Evolutionary conservation across 2,113 vertebrate genomes (phyloP), one percentile per base, ranked within the genome.

Genomic region (Spea bombifrons): DNA sequence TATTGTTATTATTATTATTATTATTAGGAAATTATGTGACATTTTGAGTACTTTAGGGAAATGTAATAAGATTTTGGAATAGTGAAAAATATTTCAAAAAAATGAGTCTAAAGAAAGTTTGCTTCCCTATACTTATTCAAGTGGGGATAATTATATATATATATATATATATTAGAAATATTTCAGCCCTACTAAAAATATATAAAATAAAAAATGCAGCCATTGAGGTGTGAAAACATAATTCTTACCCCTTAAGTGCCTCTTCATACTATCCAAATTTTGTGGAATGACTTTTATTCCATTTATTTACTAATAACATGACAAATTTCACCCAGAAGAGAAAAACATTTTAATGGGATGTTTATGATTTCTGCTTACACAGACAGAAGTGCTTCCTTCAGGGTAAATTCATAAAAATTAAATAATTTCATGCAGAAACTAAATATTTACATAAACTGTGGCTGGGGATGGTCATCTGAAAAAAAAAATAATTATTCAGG

Each of bases 231-330:
- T 61, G 9, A 61, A 61, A 61, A 10, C 9, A 10, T 61, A 61
- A n/a, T 13, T 61, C 59, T 61, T 61, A 61, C 4, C 15, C 4
- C 15, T 61, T 61, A 13, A 10, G 9, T 61, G 59, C 3, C 59
- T 10, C 44, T 46, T 68, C 53, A 57, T 61, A 57, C 16, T 69
- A 9, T 46, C 55, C 5, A n/a, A 69, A 61, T 69, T 30, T 57
- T 6, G n/a, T 61, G 8, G 9, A n/a, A 61, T 61, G 9, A 2
- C 9, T 10, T 2, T 13, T 61, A 61, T 61, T 61, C 15, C 15
- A 61, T 59, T 46, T 76, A 68, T 76, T 69, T 76, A 59, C 52
- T 49, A 68, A 17, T 4, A 55, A 47, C 52, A 69, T 76, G 52
- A 69, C 17, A 69, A 16, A 48, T 69, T 53, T 47, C 43, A 44